A percentile compares a stretch with the other conserved stretches of the same genome.
These are phyloP conservation scores for Uropsilus gracilis DNA, from an alignment of 2,113 vertebrate genomes.

Conservation along the genomic window DNA sequence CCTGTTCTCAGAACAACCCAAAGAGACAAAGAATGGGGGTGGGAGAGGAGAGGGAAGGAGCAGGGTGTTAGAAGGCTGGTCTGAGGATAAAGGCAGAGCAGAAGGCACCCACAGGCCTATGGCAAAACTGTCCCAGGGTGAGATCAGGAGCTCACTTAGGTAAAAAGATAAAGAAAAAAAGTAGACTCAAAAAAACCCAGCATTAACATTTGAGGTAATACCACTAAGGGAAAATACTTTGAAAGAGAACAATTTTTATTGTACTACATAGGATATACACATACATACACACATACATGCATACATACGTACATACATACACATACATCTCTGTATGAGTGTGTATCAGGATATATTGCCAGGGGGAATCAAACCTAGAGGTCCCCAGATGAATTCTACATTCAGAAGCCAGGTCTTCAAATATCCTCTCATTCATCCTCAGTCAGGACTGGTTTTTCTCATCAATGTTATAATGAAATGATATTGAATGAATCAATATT, in stretches of 20 bases:
- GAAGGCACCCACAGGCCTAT: not conserved
- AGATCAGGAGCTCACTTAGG: too few species aligned
- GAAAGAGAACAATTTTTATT: not conserved
- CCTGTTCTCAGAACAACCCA: not conserved
- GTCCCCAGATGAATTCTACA: not conserved
- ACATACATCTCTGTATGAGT: too few species aligned
- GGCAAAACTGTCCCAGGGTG: too few species aligned
- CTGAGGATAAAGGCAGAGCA: not conserved
- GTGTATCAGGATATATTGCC: not conserved
- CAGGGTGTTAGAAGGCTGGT: accelerated
- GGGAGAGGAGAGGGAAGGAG: not conserved
- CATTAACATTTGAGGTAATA: not conserved
- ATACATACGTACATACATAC: too few species aligned
- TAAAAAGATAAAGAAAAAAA: not conserved
- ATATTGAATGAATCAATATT: not conserved
- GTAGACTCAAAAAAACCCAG: not conserved
- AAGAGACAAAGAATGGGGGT: not conserved
- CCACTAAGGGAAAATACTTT: not conserved
- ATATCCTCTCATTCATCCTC: not conserved
- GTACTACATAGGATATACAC: not conserved
- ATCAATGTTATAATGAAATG: not conserved
- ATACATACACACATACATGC: too few species aligned
- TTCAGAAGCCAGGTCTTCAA: too few species aligned
- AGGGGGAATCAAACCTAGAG: not conserved
- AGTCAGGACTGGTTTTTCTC: not conserved